Base-by-base conservation (phyloP, 2,888 invertebrate genomes). In the Spodoptera littoralis region DNA sequence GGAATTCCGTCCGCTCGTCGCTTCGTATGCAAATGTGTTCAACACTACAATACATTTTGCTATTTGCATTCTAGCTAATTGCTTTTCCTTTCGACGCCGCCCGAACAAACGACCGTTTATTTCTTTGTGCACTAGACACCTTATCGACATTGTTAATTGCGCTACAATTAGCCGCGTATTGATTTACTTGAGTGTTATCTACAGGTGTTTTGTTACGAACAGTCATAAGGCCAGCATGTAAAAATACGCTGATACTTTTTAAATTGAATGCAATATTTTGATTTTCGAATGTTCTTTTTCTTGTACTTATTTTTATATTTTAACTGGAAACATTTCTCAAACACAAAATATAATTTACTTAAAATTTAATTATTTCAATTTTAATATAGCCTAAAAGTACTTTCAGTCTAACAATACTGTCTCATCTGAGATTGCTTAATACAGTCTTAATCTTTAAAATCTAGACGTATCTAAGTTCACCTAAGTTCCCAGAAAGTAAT, bases 41-140 rank as follows among this genome's bases (percentile, higher is more conserved):
- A 88, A 82, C 85, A 88, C 86, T 88, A 90, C 90, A 89, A 90
- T 91, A 90, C 88, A 90, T 89, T 90, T 88, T 77, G 86, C 87
- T 89, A 91, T 92, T 92, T 91, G 88, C 88, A 88, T 91, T 92
- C 85, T 68, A 87, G 88, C 90, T 93, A 93, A 93, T 93, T 92
- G 92, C 91, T 90, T 91, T 92, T 90, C 91, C 91, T 92, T 90
- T 91, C 86, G 83, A 84, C 88, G 82, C 79, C 82, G 77, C 70
- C 79, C 76, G 81, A 84, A 87, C 85, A 86, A 90, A 89, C 84
- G 84, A 84, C 72, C 84, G 78, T 83, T 88, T 86, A 88, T 83
- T 90, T 87, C 87, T 87, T 88, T 88, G 84, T 84, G 73, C 70
- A 76, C 73, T 60, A 79, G 81, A 83, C 85, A 84, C 82, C 86